Base-by-base conservation (phyloP, 2,113 vertebrate species). In the Gambusia affinis region DNA sequence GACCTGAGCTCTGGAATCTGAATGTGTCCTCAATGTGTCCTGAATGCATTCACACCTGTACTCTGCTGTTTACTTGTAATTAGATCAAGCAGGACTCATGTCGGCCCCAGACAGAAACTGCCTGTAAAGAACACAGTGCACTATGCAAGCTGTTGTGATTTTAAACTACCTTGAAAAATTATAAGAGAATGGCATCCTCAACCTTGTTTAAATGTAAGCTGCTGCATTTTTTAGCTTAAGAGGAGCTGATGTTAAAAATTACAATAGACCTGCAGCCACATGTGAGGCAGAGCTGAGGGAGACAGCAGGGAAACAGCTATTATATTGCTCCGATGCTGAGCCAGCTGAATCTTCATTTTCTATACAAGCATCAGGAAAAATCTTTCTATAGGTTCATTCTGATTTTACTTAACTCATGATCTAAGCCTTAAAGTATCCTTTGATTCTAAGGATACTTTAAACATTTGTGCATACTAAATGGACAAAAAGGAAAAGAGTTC, bases 1-100 rank as follows among this genome's bases (percentile, higher is more conserved):
- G 51, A 27, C 42, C 66, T 51, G 24, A 60, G 31, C 12, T 12
- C 57, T n/a, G 3, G 24, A 14, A 60, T 28, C 2, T 37, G 47
- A 70, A 60, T 17, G 51, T 35, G 51, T 70, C 68, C 51, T 28
- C 22, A 70, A 37, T 70, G 30, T 60, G 68, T 60, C 68, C 31
- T 11, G 6, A 60, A 31, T 10, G 24, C 51, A 35, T 60, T 70
- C 54, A 60, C 39, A 67, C 66, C 39, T 44, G 27, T 29, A 47
- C 66, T 22, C 44, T 8, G 4, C 12, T 37, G 51, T 57, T 70
- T 51, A 35, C 10, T n/a, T 54, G 29, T 69, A 33, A 69, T 33
- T 19, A 31, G 44, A 69, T 69, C 29, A 69, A 33, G 15, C 64
- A 66, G 35, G 29, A 66, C n/a, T 5, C 66, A 17, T 30, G 66